Evolutionary conservation across 1,140 invertebrate genomes (phyloP), one percentile per base, ranked within the genome.

Genomic region (Melipona quadrifasciata): DNA sequence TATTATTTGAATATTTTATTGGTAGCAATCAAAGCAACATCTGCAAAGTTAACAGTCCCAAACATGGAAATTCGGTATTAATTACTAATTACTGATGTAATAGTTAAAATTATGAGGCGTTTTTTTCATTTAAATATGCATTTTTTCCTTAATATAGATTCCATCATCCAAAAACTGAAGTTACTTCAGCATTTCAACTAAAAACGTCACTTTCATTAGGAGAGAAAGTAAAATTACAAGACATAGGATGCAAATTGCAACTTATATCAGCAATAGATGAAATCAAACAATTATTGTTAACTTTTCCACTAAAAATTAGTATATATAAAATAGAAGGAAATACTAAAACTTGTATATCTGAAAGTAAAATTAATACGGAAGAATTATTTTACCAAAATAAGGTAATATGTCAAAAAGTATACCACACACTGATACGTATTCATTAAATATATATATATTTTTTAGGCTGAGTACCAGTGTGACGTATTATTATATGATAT

Each of bases 81-180:
- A 31, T 65, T n/a, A 64, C n/a, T 64, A 27, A 64, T 64, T 31
- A 65, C 10, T 51, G 61, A 82, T 80, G 80, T 65, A 57, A 21
- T n/a, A 78, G 57, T 68, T 27, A 64, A 71, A 71, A 68, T 71
- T 51, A 53, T 6, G 24, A 31, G 70, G 2, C 31, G 27, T 67
- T 31, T 80, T 27, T 65, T 19, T 76, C 19, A 57, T 24, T 34
- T 70, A 72, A 75, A 34, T 34, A 71, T 61, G 34, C 24, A 55
- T 78, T 3, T 67, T 34, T 80, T 67, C 81, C 31, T 85, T 19
- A 68, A 53, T 80, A 47, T 85, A 95, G 94, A 77, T 95, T 95
- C 86, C 93, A 94, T 87, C 94, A 95, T 90, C 94, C 95, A n/a
- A 95, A 93, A 86, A 92, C 93, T 72, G 92, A 94, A 71, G 89